These are phyloP conservation scores for Ophion obscuratus DNA, from an alignment of 2,888 invertebrate species.

Conservation along the genomic window DNA sequence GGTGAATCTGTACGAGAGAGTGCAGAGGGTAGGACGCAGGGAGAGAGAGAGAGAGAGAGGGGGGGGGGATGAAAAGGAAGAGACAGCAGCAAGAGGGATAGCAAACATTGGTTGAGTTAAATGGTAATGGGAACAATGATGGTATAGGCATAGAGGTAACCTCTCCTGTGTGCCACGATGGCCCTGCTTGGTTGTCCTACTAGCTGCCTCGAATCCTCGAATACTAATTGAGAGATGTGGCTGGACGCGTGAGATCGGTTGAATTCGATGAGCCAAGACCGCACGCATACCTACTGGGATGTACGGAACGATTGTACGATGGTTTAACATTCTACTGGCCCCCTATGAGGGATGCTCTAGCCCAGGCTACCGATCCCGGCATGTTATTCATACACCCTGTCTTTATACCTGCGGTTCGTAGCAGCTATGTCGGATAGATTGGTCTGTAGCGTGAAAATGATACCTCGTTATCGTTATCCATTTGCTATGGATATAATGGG, in stretches of 20 bases:
- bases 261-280: constrained; percentile 48
- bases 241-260: constrained; percentile 32
- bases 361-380: not conserved
- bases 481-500: too few relatives aligned
- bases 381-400: not conserved
- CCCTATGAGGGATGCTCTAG: not conserved
- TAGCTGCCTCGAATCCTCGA: constrained; percentile 39
- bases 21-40: not conserved
- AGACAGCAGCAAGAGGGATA: not conserved
- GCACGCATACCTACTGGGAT: constrained; percentile 36
- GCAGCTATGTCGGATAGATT: not conserved
- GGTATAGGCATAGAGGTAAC: constrained; percentile 15
- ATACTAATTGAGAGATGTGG: constrained; percentile 69
- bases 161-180: constrained; percentile 13
- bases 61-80: not conserved
- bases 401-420: not conserved
- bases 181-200: constrained; percentile 6
- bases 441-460: not conserved
- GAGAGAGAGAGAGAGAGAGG: not conserved
- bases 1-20: not conserved
- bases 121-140: constrained; percentile 55
- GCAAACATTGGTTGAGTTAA: constrained; percentile 51
- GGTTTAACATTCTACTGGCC: not conserved
- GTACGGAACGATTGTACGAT: not conserved
- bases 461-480: too few relatives aligned